These are phyloP conservation scores for Dasyprocta punctata DNA, from an alignment of 2,113 vertebrate species.

Conservation along the genomic window DNA sequence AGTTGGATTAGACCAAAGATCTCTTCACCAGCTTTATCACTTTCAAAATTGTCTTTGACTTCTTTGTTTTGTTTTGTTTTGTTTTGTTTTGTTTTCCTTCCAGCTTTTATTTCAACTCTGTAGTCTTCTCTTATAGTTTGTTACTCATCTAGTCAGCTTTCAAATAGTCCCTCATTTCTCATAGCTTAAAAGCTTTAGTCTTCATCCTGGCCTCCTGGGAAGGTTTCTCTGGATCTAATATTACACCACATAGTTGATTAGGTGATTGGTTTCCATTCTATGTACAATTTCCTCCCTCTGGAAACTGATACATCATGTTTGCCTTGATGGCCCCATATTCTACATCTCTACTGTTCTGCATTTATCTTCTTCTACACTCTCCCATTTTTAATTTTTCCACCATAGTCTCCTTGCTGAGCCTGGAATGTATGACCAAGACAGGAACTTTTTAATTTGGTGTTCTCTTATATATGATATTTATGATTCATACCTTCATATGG, in stretches of 20 bases:
- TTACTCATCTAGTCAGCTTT: background rate
- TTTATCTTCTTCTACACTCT: background rate
- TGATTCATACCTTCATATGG: rapidly evolving
- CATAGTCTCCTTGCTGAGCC: background rate
- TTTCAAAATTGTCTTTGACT: background rate
- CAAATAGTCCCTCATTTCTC: background rate
- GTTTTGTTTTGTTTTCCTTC: background rate
- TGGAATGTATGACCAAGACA: background rate
- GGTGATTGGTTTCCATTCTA: too few relatives aligned
- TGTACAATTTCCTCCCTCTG: too few relatives aligned
- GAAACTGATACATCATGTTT: too few relatives aligned
- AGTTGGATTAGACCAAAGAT: background rate
- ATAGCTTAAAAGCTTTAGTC: background rate
- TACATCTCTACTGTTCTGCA: background rate
- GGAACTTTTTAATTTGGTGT: background rate
- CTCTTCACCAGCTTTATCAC: background rate
- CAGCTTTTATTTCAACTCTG: background rate
- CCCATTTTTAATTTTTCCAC: background rate
- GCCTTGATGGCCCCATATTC: too few relatives aligned
- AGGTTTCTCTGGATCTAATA: background rate
- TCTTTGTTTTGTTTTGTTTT: too few relatives aligned
- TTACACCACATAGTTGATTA: too few relatives aligned
- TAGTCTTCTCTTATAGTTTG: background rate
- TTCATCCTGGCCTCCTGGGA: background rate
- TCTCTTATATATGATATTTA: background rate